Percentiles rank a stretch among this genome's conserved stretches.
Conservation (phyloP, 1,140 invertebrate genomes). For the Belonocnema kinseyi region DNA sequence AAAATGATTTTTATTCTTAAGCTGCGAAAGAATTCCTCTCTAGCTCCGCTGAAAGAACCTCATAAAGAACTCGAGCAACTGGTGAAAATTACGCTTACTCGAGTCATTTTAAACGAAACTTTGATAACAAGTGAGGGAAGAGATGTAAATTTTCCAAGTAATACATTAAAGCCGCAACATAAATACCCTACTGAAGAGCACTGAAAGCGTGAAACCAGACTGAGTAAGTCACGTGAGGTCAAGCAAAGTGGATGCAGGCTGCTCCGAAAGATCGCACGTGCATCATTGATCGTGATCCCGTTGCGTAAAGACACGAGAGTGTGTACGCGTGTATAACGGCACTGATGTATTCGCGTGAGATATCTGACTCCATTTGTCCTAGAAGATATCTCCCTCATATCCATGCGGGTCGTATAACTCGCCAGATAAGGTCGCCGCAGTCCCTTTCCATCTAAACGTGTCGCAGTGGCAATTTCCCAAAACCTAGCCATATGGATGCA, state of each 20-base stretch:
- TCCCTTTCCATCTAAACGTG: conserved; percentile 12
- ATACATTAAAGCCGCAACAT: no score
- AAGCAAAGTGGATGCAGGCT: background rate
- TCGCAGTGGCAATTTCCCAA: conserved; percentile 21
- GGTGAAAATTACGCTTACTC: no score
- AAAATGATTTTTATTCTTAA: no score
- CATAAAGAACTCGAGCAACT: no score
- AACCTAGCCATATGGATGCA: background rate
- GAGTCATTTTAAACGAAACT: no score
- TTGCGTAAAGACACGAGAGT: background rate
- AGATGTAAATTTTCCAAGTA: no score
- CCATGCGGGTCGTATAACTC: conserved; percentile 53
- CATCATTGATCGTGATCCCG: conserved; percentile 5
- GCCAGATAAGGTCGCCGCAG: conserved; percentile 48
- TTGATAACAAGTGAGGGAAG: no score
- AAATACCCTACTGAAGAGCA: no score
- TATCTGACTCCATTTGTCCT: conserved; percentile 56
- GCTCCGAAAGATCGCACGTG: background rate
- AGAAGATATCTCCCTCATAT: conserved; percentile 49
- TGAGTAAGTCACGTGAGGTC: background rate
- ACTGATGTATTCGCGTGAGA: conserved; percentile 43
- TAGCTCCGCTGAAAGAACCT: no score
- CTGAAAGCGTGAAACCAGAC: no score
- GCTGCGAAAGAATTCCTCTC: no score
- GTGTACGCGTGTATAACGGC: conserved; percentile 35